Evolutionary conservation across 2,113 vertebrate genomes (phyloP).

Genomic region (Myrmophylax atrothorax): DNA sequence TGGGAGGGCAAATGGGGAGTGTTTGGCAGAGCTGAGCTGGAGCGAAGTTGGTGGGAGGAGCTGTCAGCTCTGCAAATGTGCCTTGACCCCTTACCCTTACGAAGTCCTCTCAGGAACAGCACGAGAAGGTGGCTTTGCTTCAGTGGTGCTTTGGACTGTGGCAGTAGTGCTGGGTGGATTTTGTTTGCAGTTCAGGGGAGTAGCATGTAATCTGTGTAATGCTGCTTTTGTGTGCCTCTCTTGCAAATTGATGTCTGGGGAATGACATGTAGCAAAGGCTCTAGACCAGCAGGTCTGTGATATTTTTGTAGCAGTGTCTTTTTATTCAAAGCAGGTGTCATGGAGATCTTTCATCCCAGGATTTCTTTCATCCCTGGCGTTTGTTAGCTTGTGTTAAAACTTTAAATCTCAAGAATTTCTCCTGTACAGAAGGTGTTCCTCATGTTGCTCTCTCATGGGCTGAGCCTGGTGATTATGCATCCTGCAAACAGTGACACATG

Average conservation of each 20-base stretch:
- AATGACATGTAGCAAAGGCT: conserved; percentile 64
- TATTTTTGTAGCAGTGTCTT: conserved; percentile 67
- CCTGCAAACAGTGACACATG: neutral
- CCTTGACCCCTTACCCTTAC: neutral
- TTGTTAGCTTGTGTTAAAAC: conserved; percentile 68
- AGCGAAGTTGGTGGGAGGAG: neutral
- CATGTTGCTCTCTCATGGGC: neutral
- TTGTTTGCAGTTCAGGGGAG: conserved; percentile 40
- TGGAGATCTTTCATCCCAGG: conserved; percentile 66
- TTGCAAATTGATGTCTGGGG: conserved; percentile 61
- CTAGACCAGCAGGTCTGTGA: conserved; percentile 63
- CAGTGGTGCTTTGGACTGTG: neutral
- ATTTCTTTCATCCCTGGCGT: conserved; percentile 65
- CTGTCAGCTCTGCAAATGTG: neutral
- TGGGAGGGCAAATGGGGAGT: neutral
- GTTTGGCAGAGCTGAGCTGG: neutral
- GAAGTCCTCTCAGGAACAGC: neutral
- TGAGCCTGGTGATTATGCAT: conserved; percentile 13
- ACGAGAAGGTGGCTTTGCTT: neutral
- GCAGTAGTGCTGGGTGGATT: neutral
- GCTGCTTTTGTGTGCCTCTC: conserved; percentile 44
- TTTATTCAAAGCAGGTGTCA: conserved; percentile 68
- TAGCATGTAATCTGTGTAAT: conserved; percentile 12
- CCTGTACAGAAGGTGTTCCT: conserved; percentile 45
- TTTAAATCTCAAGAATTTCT: conserved; percentile 55